Conservation (phyloP, 2,888 invertebrate species). For the Stenichneumon culpator region DNA sequence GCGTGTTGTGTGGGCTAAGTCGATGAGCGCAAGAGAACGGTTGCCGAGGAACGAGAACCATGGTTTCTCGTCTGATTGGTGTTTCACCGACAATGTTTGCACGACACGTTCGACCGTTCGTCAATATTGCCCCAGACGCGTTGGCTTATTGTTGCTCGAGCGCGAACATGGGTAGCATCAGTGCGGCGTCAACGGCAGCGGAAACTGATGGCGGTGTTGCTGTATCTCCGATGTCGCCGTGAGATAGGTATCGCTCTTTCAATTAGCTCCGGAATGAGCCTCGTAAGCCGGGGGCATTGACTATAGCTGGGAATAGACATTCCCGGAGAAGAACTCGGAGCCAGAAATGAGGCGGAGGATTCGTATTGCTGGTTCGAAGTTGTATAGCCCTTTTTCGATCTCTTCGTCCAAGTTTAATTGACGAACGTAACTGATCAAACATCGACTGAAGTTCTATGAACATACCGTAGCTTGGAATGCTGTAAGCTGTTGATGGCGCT, state of each 20-base stretch:
- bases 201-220: slow-evolving; percentile 5
- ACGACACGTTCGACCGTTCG: slow-evolving; percentile 47
- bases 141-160: slow-evolving; percentile 35
- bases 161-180: neutral
- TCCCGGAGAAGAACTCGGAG: neutral
- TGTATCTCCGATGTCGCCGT: neutral
- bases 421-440: slow-evolving; percentile 32
- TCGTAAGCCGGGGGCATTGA: slow-evolving; percentile 13
- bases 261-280: slow-evolving; percentile 47
- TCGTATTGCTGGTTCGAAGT: neutral
- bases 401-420: neutral
- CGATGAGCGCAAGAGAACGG: neutral
- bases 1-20: too few species aligned
- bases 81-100: slow-evolving; percentile 31
- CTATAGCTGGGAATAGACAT: neutral
- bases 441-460: neutral
- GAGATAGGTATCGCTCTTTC: slow-evolving; percentile 35
- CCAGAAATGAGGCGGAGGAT: neutral
- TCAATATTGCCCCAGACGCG: slow-evolving; percentile 51
- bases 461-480: neutral
- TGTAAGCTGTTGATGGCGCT: too few species aligned
- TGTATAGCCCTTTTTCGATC: neutral
- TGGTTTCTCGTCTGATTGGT: slow-evolving; percentile 36
- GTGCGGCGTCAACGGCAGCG: neutral
- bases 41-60: neutral